Percentiles rank a stretch among this genome's conserved stretches.
Conservation (phyloP, 2,888 invertebrate species). For the Lithophane semibrunnea region DNA sequence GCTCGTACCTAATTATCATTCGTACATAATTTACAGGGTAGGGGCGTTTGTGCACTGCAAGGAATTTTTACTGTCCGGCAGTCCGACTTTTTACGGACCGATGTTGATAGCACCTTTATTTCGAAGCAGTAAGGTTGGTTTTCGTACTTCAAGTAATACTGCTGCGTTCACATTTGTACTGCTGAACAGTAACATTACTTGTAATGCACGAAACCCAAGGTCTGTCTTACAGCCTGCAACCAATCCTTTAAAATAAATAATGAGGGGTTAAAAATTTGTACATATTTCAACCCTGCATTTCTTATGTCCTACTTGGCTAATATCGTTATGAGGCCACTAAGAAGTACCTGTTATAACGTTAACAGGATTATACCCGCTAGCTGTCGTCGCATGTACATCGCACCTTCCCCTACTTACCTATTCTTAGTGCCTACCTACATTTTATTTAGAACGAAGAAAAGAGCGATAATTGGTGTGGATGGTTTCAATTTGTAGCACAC, state of each 20-base stretch:
- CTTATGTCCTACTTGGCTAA: constrained; percentile 79
- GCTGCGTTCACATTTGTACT: too few species aligned
- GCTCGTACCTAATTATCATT: background rate
- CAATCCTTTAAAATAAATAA: background rate
- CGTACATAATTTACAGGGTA: background rate
- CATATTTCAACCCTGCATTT: constrained; percentile 71
- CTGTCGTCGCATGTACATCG: constrained; percentile 55
- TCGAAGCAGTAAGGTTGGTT: too few species aligned
- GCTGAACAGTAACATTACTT: too few species aligned
- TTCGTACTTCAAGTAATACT: too few species aligned
- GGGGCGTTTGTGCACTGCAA: too few species aligned
- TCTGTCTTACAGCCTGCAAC: background rate
- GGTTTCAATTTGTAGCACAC: background rate
- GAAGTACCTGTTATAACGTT: constrained; percentile 76
- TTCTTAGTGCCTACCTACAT: constrained; percentile 10
- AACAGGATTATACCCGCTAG: constrained; percentile 80
- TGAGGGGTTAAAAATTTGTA: background rate
- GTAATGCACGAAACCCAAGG: too few species aligned
- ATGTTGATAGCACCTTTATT: too few species aligned
- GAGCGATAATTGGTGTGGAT: background rate
- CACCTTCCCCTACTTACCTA: constrained; percentile 4
- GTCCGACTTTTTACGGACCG: too few species aligned
- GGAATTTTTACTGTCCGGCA: too few species aligned
- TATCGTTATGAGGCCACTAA: constrained; percentile 82
- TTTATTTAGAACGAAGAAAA: constrained; percentile 1